A percentile compares a stretch with the other conserved stretches of the same genome.
Evolutionary conservation across 2,797 vertebrate species (phyloP).

Genomic region (Alfaro cultratus): DNA sequence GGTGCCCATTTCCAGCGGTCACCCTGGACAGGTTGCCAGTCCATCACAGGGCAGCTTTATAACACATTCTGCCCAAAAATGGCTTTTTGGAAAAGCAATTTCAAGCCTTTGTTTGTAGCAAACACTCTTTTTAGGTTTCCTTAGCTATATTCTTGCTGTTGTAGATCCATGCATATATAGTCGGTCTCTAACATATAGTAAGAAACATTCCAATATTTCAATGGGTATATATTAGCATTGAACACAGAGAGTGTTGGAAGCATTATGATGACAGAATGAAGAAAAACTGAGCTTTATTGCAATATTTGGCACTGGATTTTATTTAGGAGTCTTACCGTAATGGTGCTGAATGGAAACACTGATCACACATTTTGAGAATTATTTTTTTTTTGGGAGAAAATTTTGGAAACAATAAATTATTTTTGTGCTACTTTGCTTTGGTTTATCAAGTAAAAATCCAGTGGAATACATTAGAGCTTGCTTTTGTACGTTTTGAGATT

Average conservation of each 20-base stretch:
- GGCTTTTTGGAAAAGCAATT: background rate
- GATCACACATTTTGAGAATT: background rate
- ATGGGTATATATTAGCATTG: background rate
- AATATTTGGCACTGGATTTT: background rate
- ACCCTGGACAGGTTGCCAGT: too few relatives aligned
- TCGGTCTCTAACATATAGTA: background rate
- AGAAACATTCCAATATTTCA: background rate
- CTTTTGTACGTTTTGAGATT: background rate
- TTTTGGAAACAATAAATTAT: background rate
- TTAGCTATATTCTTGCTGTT: too few relatives aligned
- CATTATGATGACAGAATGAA: background rate
- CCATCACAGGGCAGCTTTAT: too few relatives aligned
- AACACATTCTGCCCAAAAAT: too few relatives aligned
- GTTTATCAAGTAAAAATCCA: background rate
- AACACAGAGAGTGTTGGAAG: background rate
- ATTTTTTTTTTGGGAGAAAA: background rate
- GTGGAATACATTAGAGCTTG: background rate
- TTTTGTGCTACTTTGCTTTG: background rate
- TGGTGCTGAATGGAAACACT: background rate
- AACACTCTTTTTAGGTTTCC: background rate
- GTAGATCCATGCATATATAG: background rate
- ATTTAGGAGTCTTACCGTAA: background rate
- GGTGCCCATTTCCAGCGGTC: too few relatives aligned
- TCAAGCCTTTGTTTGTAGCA: background rate
- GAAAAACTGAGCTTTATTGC: background rate